Evolutionary conservation across 1,140 invertebrate species (phyloP), one percentile per base, ranked within the genome.

Genomic region (Ceratina calcarata): DNA sequence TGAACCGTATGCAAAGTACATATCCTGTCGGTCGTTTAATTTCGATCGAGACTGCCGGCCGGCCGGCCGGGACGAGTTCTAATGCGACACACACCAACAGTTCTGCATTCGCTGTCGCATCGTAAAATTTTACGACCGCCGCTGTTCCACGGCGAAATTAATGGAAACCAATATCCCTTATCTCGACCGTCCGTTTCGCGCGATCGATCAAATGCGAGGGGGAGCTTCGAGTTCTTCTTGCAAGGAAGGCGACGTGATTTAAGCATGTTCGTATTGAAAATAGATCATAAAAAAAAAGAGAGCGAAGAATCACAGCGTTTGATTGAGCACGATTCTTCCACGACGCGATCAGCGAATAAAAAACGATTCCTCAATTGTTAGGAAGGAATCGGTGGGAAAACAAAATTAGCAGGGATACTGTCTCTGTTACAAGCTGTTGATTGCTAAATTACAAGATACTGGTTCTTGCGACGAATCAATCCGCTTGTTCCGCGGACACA

Each of bases 51-150:
- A 16, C 18, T n/a, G 18, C 4, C 6, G 27, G 22, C 49, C 45
- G 49, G 37, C 6, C 66, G 27, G 49, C 24, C 66, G 7, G 16
- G 20, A 66, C 22, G 32, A 66, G n/a, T 66, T 66, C 37, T 45
- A 67, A 66, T 15, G n/a, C 64, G n/a, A 66, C 32, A 15, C 37
- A 16, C 12, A 32, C 53, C 6, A 22, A 45, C 37, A 45, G 55
- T 1, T 20, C 53, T 37, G 24, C 18, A 70, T 57, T 70, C 68
- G 68, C 53, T 10, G 27, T 37, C 53, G 68, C n/a, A 27, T 45
- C 32, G 20, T 71, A 18, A 71, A 71, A 71, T 37, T 71, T 58
- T 71, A 71, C 69, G n/a, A 20, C 69, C 12, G 22, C 3, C 10
- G 12, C 2, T 8, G 15, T 12, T 45, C 58, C 3, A 15, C 8